Evolutionary conservation across 2,888 invertebrate genomes (phyloP).

Genomic region (Mesorhabditis belari): DNA sequence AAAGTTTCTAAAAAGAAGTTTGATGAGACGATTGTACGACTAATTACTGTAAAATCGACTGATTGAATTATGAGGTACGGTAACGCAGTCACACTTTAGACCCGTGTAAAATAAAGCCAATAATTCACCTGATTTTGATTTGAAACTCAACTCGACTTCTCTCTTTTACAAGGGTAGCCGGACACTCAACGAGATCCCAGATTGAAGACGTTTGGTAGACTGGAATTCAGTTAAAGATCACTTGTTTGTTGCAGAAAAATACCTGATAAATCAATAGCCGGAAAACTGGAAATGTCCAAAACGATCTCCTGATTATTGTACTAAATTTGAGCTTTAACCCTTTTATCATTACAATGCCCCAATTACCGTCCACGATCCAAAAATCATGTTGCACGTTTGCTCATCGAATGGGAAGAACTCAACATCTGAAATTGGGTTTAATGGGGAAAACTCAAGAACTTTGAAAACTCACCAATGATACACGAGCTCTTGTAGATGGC

Average conservation of each 20-base stretch:
- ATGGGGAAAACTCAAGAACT: too few relatives aligned
- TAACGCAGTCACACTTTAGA: too few relatives aligned
- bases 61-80: too few relatives aligned
- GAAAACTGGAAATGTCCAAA: constrained; percentile 85
- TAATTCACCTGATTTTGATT: constrained; percentile 35
- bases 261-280: constrained; percentile 77
- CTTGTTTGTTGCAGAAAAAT: not conserved
- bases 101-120: too few relatives aligned
- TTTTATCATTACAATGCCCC: not conserved
- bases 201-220: constrained; percentile 97
- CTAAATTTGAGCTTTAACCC: constrained; percentile 4
- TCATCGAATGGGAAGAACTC: constrained; percentile 86
- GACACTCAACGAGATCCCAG: constrained; percentile 87
- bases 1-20: too few relatives aligned
- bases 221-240: constrained; percentile 9
- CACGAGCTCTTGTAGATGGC: constrained; percentile 99
- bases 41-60: too few relatives aligned
- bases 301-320: constrained; percentile 95
- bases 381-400: constrained; percentile 46
- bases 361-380: constrained; percentile 47
- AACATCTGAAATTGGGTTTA: too few relatives aligned
- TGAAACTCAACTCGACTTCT: constrained; percentile 46
- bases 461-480: constrained; percentile 78
- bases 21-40: too few relatives aligned
- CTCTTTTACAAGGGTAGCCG: constrained; percentile 54